Evolutionary conservation across 2,888 invertebrate species (phyloP).

Genomic region (Mesochorus sp.): DNA sequence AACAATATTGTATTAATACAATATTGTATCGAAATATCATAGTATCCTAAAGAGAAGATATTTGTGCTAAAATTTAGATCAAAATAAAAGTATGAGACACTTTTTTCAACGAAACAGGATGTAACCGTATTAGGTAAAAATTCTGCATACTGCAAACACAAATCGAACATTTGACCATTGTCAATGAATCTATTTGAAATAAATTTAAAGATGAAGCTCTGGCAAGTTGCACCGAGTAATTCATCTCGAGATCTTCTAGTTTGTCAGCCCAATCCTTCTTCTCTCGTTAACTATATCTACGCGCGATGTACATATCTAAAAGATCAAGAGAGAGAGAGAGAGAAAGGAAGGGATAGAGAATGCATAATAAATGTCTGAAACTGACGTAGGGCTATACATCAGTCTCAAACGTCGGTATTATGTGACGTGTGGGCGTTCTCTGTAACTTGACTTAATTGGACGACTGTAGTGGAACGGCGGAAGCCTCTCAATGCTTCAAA

Average conservation of each 20-base stretch:
- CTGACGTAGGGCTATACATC: conserved; percentile 52
- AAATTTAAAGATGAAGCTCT: neutral
- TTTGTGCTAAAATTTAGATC: too few relatives aligned
- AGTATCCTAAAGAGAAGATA: too few relatives aligned
- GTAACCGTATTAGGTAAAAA: too few relatives aligned
- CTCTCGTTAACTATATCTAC: conserved; percentile 47
- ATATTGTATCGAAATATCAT: neutral
- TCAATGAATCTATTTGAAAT: neutral
- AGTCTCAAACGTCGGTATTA: conserved; percentile 46
- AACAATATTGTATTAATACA: too few relatives aligned
- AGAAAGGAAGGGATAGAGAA: conserved; percentile 11
- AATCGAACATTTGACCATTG: neutral
- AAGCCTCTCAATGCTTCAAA: conserved; percentile 29
- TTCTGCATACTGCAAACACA: neutral
- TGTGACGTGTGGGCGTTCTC: conserved; percentile 58
- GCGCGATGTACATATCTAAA: conserved; percentile 24
- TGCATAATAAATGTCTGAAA: conserved; percentile 57
- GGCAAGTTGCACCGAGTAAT: conserved; percentile 27
- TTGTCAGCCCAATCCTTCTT: conserved; percentile 44
- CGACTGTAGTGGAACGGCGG: conserved; percentile 28
- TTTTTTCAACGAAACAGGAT: too few relatives aligned
- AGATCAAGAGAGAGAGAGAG: conserved; percentile 19
- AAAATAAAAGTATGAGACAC: too few relatives aligned
- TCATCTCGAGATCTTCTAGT: conserved; percentile 26
- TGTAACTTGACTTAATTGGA: conserved; percentile 23